A percentile compares a stretch with the other conserved stretches of the same genome.
These are phyloP conservation scores for Cosmorhoe ocellata DNA, from an alignment of 2,888 invertebrate species.

Conservation along the genomic window DNA sequence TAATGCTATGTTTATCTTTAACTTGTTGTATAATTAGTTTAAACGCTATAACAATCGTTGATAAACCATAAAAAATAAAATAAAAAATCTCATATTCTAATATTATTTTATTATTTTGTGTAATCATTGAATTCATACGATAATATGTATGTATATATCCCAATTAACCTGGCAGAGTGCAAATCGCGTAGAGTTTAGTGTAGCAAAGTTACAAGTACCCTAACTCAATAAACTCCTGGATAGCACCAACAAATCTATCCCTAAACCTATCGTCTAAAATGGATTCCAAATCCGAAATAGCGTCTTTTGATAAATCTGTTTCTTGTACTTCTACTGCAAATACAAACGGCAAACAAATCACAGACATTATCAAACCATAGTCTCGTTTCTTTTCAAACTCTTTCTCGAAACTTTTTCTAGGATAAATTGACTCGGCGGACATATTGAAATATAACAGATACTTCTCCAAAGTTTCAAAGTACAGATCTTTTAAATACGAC, in stretches of 20 bases:
- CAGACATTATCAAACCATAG: slow-evolving; percentile 38
- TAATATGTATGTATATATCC: too few relatives aligned
- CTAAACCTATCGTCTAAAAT: slow-evolving; percentile 38
- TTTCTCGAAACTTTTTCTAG: slow-evolving; percentile 44
- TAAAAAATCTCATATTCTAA: too few relatives aligned
- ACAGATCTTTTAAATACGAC: slow-evolving; percentile 38
- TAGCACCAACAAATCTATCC: slow-evolving; percentile 37
- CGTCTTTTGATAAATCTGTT: slow-evolving; percentile 39
- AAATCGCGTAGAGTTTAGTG: too few relatives aligned
- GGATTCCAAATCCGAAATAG: slow-evolving; percentile 32
- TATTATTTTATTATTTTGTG: too few relatives aligned
- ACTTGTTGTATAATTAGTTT: too few relatives aligned
- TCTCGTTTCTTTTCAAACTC: slow-evolving; percentile 42
- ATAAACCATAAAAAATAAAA: too few relatives aligned
- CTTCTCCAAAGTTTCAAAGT: slow-evolving; percentile 17
- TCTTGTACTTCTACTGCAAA: slow-evolving; percentile 38
- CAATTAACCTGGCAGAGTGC: too few relatives aligned
- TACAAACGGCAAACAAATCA: slow-evolving; percentile 41
- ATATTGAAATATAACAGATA: slow-evolving; percentile 43
- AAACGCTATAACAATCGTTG: too few relatives aligned
- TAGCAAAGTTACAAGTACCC: slow-evolving; percentile 37
- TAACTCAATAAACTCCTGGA: slow-evolving; percentile 47
- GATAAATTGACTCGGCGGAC: slow-evolving; percentile 39
- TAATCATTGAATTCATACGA: too few relatives aligned
- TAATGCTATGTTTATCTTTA: too few relatives aligned